Conservation (phyloP, 2,888 invertebrate species). For the Mongoloraphidia duomilia region DNA sequence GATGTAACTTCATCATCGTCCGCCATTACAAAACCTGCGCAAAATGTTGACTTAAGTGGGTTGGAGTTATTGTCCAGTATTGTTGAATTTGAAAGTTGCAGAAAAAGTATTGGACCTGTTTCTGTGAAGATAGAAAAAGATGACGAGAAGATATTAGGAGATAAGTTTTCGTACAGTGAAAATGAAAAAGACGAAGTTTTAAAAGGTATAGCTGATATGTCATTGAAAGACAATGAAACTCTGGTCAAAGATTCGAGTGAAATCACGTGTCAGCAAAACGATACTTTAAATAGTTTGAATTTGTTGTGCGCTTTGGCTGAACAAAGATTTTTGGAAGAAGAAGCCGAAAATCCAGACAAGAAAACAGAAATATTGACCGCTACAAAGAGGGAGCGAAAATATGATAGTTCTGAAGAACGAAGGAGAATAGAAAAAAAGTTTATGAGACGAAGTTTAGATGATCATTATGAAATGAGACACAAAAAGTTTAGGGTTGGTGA, state of each 20-base stretch:
- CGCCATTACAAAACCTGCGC: not conserved
- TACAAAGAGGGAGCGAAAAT: conserved; percentile 11
- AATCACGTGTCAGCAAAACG: conserved; percentile 18
- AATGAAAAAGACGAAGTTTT: conserved; percentile 13
- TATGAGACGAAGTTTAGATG: conserved; percentile 16
- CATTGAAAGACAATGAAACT: conserved; percentile 27
- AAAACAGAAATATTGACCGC: conserved; percentile 1
- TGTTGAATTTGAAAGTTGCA: conserved; percentile 52
- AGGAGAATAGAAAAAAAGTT: conserved; percentile 34
- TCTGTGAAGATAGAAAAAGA: conserved; percentile 17
- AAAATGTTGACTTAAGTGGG: conserved; percentile 58
- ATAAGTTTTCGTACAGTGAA: conserved; percentile 1
- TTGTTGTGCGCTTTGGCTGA: conserved; percentile 73
- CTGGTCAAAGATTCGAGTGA: conserved; percentile 20
- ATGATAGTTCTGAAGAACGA: conserved; percentile 17
- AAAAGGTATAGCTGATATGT: conserved; percentile 18
- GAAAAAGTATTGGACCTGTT: conserved; percentile 24
- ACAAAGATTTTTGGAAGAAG: conserved; percentile 69
- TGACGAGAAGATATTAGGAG: conserved; percentile 5
- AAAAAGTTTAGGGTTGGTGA: conserved; percentile 4
- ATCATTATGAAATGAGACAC: not conserved
- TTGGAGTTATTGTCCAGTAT: conserved; percentile 72
- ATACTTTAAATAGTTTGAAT: conserved; percentile 50
- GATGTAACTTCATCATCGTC: too few species aligned
- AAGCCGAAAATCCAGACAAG: conserved; percentile 27